Percentiles rank a stretch among this genome's conserved stretches.
Conservation (phyloP, 2,888 invertebrate genomes). For the Zhuqinia jingwanae region DNA sequence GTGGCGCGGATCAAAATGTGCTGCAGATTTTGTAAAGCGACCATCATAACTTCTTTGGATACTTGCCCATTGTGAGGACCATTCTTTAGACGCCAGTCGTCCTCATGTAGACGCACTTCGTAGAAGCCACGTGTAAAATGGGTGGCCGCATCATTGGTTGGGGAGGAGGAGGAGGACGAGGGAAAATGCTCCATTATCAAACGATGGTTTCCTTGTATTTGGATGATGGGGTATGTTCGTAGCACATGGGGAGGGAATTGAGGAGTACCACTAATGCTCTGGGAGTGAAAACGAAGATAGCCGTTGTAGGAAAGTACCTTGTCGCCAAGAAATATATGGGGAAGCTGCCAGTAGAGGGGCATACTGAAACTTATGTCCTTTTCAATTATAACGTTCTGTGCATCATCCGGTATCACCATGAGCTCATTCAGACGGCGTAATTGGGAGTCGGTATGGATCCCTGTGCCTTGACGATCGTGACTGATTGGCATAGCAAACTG, state of each 20-base stretch:
- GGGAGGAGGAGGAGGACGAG: conserved; percentile 80
- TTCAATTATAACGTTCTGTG: conserved; percentile 83
- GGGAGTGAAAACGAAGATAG: conserved; percentile 88
- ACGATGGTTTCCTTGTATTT: conserved; percentile 88
- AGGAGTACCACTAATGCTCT: conserved; percentile 86
- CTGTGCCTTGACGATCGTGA: conserved; percentile 78
- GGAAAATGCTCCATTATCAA: conserved; percentile 88
- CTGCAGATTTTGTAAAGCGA: conserved; percentile 93
- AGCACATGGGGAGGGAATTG: conserved; percentile 83
- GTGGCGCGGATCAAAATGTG: conserved; percentile 89
- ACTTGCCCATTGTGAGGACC: conserved; percentile 83
- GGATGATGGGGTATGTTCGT: conserved; percentile 88
- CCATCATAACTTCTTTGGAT: conserved; percentile 91
- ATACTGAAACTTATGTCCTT: conserved; percentile 83
- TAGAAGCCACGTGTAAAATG: conserved; percentile 81
- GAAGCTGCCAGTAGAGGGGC: conserved; percentile 92
- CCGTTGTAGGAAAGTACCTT: conserved; percentile 95
- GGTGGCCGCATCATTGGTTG: too few species aligned
- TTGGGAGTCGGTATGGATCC: conserved; percentile 81
- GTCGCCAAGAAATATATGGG: conserved; percentile 91
- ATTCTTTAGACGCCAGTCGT: conserved; percentile 87
- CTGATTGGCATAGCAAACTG: conserved; percentile 81
- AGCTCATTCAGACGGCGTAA: conserved; percentile 82
- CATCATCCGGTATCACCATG: conserved; percentile 85
- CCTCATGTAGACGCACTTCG: conserved; percentile 86